Percentiles rank a stretch among this genome's conserved stretches.
phyloP scores from a whole-genome alignment of 1,140 invertebrate species.

The Drosophila albomicans region DNA sequence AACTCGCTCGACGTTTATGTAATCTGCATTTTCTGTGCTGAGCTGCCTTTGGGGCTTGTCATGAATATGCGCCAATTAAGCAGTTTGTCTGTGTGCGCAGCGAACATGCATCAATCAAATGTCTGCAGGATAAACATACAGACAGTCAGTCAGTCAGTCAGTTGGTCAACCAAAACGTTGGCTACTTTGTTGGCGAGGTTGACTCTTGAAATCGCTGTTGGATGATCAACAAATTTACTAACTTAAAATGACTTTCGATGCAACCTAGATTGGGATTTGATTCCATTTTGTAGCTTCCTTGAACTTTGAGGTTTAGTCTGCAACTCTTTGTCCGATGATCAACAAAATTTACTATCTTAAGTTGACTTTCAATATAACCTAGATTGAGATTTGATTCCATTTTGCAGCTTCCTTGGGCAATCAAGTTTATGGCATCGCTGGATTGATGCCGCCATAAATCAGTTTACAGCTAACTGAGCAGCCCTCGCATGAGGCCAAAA shows the following conservation, averaged over 20 bases:
- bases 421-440: background rate
- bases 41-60: constrained; percentile 23
- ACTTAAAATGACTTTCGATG: too few relatives aligned
- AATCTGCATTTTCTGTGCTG: constrained; percentile 57
- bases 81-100: constrained; percentile 67
- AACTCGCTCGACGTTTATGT: constrained; percentile 71
- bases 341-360: background rate
- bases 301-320: too few relatives aligned
- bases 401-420: background rate
- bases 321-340: too few relatives aligned
- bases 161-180: constrained; percentile 34
- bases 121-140: constrained; percentile 66
- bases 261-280: background rate
- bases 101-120: constrained; percentile 80
- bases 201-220: background rate
- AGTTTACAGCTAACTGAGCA: constrained; percentile 17
- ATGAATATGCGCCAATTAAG: constrained; percentile 76
- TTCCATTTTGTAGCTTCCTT: too few relatives aligned
- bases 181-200: constrained; percentile 25
- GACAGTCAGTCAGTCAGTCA: constrained; percentile 32
- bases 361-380: background rate
- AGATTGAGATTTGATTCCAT: background rate
- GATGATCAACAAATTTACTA: too few relatives aligned
- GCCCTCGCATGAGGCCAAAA: constrained; percentile 41
- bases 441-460: background rate